Conservation (phyloP, 2,797 vertebrate genomes). For the Hozukius guyotensis region DNA sequence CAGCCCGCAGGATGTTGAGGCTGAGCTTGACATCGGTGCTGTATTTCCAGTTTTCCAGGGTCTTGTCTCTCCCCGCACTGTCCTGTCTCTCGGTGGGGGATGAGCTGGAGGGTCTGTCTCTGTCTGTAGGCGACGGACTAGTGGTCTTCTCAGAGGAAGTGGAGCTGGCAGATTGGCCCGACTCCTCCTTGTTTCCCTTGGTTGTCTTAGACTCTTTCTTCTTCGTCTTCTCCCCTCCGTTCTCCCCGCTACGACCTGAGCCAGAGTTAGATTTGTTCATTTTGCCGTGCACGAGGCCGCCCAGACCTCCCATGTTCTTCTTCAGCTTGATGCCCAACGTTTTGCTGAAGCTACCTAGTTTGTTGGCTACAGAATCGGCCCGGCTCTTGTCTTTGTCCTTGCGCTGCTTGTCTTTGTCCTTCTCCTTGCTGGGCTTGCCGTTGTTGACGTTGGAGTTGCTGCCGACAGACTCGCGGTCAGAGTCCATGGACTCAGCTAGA, state of each 20-base stretch:
- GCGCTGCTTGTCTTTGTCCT: constrained; percentile 95
- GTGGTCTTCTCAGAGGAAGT: constrained; percentile 95
- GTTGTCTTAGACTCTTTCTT: constrained; percentile 90
- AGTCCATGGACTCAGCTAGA: constrained; percentile 96
- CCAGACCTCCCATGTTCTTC: constrained; percentile 98
- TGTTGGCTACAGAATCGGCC: constrained; percentile 97
- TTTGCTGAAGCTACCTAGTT: constrained; percentile 98
- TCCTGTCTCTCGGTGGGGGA: constrained; percentile 85
- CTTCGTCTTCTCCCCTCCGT: constrained; percentile 81
- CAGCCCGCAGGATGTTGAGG: constrained; percentile 97
- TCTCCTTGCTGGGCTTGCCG: constrained; percentile 91
- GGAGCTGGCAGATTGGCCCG: constrained; percentile 90
- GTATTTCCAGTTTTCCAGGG: constrained; percentile 95
- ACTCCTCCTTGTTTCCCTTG: constrained; percentile 94
- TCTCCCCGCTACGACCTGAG: constrained; percentile 80
- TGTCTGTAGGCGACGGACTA: constrained; percentile 93
- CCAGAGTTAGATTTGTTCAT: constrained; percentile 91
- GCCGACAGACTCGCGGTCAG: constrained; percentile 95
- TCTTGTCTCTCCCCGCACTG: constrained; percentile 85
- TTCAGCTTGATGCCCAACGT: constrained; percentile 97
- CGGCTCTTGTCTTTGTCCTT: constrained; percentile 97
- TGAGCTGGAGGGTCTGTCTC: constrained; percentile 86
- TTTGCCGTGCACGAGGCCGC: constrained; percentile 96
- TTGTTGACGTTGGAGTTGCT: constrained; percentile 97
- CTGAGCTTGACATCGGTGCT: constrained; percentile 99